Evolutionary conservation across 2,113 vertebrate species (phyloP), one percentile per base, ranked within the genome.

Genomic region (Tilapia sparmanii): DNA sequence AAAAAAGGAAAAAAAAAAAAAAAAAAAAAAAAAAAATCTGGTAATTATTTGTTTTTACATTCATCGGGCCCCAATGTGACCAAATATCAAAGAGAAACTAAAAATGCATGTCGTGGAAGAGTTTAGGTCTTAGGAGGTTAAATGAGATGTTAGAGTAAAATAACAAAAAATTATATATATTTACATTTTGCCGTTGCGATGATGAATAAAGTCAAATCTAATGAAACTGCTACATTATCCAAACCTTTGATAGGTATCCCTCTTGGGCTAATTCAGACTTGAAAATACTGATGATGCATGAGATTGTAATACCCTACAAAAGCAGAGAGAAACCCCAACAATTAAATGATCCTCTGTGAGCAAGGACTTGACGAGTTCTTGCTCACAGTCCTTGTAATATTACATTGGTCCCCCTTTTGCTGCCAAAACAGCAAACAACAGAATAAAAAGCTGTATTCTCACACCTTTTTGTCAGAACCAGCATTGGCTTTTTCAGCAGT

Each of bases 111-210:
- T n/a, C n/a, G n/a, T n/a, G n/a, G n/a, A n/a, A n/a, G n/a, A n/a
- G n/a, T n/a, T n/a, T n/a, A n/a, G n/a, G n/a, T n/a, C n/a, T n/a
- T n/a, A n/a, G n/a, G n/a, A n/a, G n/a, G n/a, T n/a, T n/a, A n/a
- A n/a, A 31, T 78, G 18, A 52, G 45, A 31, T 52, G 73, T n/a
- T 52, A 31, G 45, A 78, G 10, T 52, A 33, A 52, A 78, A n/a
- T n/a, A 52, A 78, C 3, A 78, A 7, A 29, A 18, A 29, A 0
- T n/a, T 0, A 9, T 4, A 15, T 7, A 2, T 29, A 11, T 19
- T 78, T 50, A 12, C 42, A 19, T 78, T 50, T 78, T 78, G 10
- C 16, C 3, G 1, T 31, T 50, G 18, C 10, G 2, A 78, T 33
- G 26, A 78, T 52, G 26, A 19, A 29, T 31, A 78, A 78, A 31